Base-by-base conservation (phyloP, 2,113 vertebrate genomes). In the Crotophaga sulcirostris region DNA sequence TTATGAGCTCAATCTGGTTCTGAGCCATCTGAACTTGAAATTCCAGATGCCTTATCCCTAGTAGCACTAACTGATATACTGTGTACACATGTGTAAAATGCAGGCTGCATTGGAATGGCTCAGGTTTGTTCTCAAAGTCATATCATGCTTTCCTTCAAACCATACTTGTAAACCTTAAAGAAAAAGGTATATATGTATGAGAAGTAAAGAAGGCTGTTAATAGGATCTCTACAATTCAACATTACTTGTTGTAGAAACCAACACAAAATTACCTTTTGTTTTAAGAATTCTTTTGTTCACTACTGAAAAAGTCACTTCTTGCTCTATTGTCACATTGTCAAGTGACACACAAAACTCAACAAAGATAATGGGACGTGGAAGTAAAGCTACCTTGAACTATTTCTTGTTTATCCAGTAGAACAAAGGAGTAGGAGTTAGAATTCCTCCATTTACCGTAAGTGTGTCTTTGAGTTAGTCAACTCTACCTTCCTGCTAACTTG, bases 401-500 rank as follows among this genome's bases (percentile, higher is more conserved):
- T 95, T 72, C 82, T 63, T 96, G 82, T 90, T 96, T 93, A 94
- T 44, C 38, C 59, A 93, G 68, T 73, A 96, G 96, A 96, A 96
- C 79, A 96, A 91, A 80, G 60, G 59, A 94, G 42, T 60, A 68
- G 67, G 44, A 0, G 16, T 92, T 93, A 96, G 85, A 78, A 72
- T 95, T 93, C 76, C 85, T 92, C 77, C 93, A 96, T 95, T 96
- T 96, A 94, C 90, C 64, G 42, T 95, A 96, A 95, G 70, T 92
- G 56, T 94, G 75, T 94, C 75, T 91, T 77, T 81, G 60, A 92
- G 87, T 56, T 84, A 96, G 92, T 84, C 92, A 81, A 14, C 72
- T 88, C 42, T 90, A 94, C 94, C 59, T 93, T 72, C 72, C 68
- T 93, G 60, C 52, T 91, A 92, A 92, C 93, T 69, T 94, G 94